Percentiles rank a stretch among this genome's conserved stretches.
Evolutionary conservation across 2,113 vertebrate species (phyloP).

Genomic region (Lasiurus cinereus): DNA sequence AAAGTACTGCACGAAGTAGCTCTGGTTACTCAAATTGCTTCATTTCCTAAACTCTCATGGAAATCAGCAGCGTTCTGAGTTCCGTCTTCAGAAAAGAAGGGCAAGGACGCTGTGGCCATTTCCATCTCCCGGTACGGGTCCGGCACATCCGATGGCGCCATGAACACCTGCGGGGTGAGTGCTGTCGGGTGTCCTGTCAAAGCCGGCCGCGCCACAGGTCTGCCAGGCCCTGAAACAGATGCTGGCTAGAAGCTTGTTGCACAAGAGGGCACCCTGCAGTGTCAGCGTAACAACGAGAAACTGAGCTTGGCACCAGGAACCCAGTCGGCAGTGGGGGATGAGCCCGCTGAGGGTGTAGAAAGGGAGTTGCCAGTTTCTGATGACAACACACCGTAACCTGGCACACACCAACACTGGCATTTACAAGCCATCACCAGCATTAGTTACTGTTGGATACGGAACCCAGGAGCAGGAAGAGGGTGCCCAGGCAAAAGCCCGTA

Average conservation of each 20-base stretch:
- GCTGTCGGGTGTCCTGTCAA: not conserved
- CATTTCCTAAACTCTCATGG: not conserved
- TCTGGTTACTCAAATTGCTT: not conserved
- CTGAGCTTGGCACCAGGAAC: not conserved
- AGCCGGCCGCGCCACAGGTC: rapidly evolving
- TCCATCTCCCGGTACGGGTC: not conserved
- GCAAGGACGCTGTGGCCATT: no score
- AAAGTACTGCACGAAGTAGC: not conserved
- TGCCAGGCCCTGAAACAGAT: not conserved
- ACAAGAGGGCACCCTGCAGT: not conserved
- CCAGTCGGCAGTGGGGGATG: not conserved
- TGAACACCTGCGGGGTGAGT: not conserved
- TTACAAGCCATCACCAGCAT: not conserved
- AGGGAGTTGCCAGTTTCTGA: not conserved
- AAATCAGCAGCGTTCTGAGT: not conserved
- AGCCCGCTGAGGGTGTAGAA: not conserved
- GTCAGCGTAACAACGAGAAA: not conserved
- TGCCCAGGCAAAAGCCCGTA: no score
- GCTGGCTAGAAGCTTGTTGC: not conserved
- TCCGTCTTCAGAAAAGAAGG: not conserved
- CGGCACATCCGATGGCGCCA: rapidly evolving
- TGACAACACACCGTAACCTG: not conserved
- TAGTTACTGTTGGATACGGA: no score
- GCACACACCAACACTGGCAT: not conserved
- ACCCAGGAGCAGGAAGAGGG: not conserved